phyloP scores from a whole-genome alignment of 2,113 vertebrate genomes.

The Coracopsis vasa region DNA sequence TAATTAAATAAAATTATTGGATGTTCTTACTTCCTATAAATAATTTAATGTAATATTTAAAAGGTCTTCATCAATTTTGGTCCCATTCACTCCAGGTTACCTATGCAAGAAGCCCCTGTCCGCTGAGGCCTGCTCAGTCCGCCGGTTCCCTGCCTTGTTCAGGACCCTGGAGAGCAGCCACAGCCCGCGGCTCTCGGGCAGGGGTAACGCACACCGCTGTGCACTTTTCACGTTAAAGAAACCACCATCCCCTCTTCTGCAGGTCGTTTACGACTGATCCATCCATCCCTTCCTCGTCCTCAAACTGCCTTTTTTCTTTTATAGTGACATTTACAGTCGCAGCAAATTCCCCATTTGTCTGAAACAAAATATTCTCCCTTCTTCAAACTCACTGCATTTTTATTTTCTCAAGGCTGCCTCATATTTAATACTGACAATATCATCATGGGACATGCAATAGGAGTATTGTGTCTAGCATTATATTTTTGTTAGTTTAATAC shows the following conservation, averaged over 20 bases:
- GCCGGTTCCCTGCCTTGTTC: accelerated
- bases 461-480: background rate
- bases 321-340: background rate
- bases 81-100: background rate
- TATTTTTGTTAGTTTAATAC: background rate
- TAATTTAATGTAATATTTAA: background rate
- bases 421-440: background rate
- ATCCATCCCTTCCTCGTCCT: background rate
- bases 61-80: accelerated
- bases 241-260: accelerated
- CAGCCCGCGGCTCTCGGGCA: background rate
- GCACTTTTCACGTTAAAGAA: accelerated
- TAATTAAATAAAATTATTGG: accelerated
- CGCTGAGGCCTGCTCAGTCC: accelerated
- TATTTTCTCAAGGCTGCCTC: background rate
- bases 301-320: background rate
- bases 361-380: background rate
- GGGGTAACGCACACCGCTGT: accelerated
- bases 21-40: background rate
- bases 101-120: accelerated
- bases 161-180: constrained; percentile 60
- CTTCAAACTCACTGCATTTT: background rate
- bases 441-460: background rate
- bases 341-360: background rate
- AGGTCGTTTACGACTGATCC: accelerated